Percentiles rank a stretch among this genome's conserved stretches.
phyloP scores from a whole-genome alignment of 37 sponge, comb jelly and placozoan species.

The Haliclona indistincta region DNA sequence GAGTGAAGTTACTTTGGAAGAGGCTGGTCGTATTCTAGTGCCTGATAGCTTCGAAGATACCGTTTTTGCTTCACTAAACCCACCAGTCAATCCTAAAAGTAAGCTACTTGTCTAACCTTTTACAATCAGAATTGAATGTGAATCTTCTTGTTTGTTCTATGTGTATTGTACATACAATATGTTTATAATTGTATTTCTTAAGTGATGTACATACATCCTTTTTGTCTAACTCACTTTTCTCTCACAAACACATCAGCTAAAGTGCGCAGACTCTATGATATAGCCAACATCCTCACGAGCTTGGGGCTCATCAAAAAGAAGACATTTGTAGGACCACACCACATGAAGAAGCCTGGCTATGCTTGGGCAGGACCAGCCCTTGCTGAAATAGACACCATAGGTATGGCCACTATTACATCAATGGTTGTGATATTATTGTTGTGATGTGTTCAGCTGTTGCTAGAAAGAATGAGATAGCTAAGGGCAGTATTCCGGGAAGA shows the following conservation, averaged over 20 bases:
- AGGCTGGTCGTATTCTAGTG: conserved; percentile 64
- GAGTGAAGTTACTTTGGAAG: conserved; percentile 70
- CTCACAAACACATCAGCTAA: conserved; percentile 51
- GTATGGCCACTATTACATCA: conserved; percentile 30
- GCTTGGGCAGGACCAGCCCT: conserved; percentile 78
- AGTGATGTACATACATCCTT: neutral
- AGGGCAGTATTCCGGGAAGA: neutral
- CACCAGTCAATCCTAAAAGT: conserved; percentile 52
- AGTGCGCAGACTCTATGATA: conserved; percentile 92
- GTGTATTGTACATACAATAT: neutral
- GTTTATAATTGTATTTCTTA: neutral
- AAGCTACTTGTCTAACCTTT: neutral
- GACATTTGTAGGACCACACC: conserved; percentile 62
- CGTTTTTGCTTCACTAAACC: conserved; percentile 10
- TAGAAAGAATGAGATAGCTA: conserved; percentile 38
- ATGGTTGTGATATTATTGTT: neutral
- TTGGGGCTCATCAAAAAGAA: conserved; percentile 81
- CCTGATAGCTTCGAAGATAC: conserved; percentile 58
- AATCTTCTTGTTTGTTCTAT: neutral
- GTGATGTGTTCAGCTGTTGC: conserved; percentile 45
- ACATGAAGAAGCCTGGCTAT: conserved; percentile 83
- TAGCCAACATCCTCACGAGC: conserved; percentile 88
- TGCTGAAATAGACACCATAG: conserved; percentile 40
- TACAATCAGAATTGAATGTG: neutral
- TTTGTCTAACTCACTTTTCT: neutral